Conservation (phyloP, 2,888 invertebrate genomes). For the Eupithecia subfuscata region DNA sequence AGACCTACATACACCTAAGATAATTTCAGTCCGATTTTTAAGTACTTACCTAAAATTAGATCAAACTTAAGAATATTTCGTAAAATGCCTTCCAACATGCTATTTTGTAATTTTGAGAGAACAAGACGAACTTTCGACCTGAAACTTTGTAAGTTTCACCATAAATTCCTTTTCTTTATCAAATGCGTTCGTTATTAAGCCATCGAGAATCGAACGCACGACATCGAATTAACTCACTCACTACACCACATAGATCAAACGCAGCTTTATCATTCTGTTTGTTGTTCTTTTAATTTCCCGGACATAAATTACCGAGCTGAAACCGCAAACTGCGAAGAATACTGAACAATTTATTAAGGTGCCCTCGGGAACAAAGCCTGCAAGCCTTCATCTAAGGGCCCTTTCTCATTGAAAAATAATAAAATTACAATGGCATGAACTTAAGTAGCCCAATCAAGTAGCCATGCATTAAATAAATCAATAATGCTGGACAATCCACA, state of each 20-base stretch:
- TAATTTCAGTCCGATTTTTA: not conserved
- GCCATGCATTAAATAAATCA: too few relatives aligned
- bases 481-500: too few relatives aligned
- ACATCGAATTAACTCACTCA: not conserved
- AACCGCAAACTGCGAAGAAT: slow-evolving; percentile 17
- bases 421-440: too few relatives aligned
- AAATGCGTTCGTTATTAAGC: not conserved
- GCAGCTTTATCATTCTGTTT: not conserved
- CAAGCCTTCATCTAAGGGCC: slow-evolving; percentile 31
- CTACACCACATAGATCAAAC: not conserved
- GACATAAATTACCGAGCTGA: not conserved
- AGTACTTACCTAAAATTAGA: not conserved
- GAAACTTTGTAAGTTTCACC: not conserved
- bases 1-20: too few relatives aligned
- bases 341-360: slow-evolving; percentile 25
- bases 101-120: too few relatives aligned
- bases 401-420: not conserved
- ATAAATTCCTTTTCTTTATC: not conserved
- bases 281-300: slow-evolving; percentile 3
- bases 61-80: too few relatives aligned
- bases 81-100: too few relatives aligned
- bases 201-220: not conserved
- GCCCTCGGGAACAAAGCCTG: slow-evolving; percentile 19
- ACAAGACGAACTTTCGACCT: too few relatives aligned
- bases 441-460: too few relatives aligned